Conservation (phyloP, 2,797 vertebrate genomes). For the Petrocephalus schoutedeni region DNA sequence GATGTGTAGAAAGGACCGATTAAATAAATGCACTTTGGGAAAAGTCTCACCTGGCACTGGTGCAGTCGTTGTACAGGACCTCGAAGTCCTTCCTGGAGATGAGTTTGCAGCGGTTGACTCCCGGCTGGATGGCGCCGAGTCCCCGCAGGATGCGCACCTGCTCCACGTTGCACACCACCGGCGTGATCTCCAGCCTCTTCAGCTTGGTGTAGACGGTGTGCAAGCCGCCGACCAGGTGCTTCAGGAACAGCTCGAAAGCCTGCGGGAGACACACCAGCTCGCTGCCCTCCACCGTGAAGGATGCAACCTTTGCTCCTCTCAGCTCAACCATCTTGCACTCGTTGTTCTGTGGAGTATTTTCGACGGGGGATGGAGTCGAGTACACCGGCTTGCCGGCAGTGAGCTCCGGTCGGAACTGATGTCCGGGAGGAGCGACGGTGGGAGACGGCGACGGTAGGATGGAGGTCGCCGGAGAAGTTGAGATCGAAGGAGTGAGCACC, state of each 20-base stretch:
- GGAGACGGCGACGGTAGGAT: slow-evolving; percentile 75
- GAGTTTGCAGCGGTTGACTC: slow-evolving; percentile 84
- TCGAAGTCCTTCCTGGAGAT: slow-evolving; percentile 83
- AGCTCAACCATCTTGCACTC: slow-evolving; percentile 96
- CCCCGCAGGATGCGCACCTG: slow-evolving; percentile 80
- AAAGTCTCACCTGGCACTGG: slow-evolving; percentile 72
- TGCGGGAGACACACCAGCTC: slow-evolving; percentile 84
- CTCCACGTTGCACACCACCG: slow-evolving; percentile 82
- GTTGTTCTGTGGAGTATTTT: slow-evolving; percentile 97
- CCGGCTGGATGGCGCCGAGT: slow-evolving; percentile 81
- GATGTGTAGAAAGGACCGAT: not conserved
- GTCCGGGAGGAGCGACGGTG: slow-evolving; percentile 61
- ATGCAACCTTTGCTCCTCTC: slow-evolving; percentile 78
- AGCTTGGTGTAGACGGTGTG: slow-evolving; percentile 87
- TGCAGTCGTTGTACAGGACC: slow-evolving; percentile 81
- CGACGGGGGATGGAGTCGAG: slow-evolving; percentile 91
- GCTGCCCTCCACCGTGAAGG: slow-evolving; percentile 75
- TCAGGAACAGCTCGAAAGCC: slow-evolving; percentile 82
- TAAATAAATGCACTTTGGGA: not conserved
- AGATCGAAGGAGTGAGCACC: slow-evolving; percentile 73
- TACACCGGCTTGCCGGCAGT: slow-evolving; percentile 81
- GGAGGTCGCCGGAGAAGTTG: slow-evolving; percentile 72
- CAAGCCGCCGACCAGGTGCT: slow-evolving; percentile 81
- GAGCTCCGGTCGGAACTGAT: slow-evolving; percentile 75
- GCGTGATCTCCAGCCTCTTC: slow-evolving; percentile 79